Conservation (phyloP, 2,797 vertebrate species). For the Pantherophis alleghaniensis region DNA sequence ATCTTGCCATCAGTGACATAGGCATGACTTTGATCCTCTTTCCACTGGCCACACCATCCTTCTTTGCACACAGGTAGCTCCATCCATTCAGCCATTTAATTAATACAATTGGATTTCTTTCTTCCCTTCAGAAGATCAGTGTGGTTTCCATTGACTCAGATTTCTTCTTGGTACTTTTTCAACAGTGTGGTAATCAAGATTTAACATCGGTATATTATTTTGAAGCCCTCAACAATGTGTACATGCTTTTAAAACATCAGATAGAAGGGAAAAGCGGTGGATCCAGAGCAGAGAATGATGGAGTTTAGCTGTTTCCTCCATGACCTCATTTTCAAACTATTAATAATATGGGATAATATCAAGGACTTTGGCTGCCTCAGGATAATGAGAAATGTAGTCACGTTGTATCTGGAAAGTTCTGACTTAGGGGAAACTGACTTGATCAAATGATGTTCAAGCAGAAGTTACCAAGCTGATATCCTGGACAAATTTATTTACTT, state of each 20-base stretch:
- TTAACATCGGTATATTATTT: neutral
- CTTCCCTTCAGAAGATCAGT: neutral
- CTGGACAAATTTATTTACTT: neutral
- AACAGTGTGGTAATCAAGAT: neutral
- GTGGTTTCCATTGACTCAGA: rapidly evolving
- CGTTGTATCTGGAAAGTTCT: neutral
- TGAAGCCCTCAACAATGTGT: neutral
- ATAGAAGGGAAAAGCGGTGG: neutral
- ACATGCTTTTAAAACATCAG: neutral
- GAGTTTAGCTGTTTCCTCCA: neutral
- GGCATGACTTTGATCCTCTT: slow-evolving; percentile 84
- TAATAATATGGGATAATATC: neutral
- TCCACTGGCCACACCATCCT: slow-evolving; percentile 82
- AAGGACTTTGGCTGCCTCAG: neutral
- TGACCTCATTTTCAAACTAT: neutral
- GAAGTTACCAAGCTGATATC: neutral
- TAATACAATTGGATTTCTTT: neutral
- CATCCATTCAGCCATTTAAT: neutral
- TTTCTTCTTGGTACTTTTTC: neutral
- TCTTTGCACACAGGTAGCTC: slow-evolving; percentile 82
- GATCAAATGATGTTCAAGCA: neutral
- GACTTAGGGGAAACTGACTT: neutral
- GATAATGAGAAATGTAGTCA: neutral
- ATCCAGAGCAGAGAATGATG: neutral
- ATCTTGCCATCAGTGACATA: slow-evolving; percentile 85